Conservation (phyloP, 2,113 vertebrate genomes). For the Epinephelus cyanopodus region DNA sequence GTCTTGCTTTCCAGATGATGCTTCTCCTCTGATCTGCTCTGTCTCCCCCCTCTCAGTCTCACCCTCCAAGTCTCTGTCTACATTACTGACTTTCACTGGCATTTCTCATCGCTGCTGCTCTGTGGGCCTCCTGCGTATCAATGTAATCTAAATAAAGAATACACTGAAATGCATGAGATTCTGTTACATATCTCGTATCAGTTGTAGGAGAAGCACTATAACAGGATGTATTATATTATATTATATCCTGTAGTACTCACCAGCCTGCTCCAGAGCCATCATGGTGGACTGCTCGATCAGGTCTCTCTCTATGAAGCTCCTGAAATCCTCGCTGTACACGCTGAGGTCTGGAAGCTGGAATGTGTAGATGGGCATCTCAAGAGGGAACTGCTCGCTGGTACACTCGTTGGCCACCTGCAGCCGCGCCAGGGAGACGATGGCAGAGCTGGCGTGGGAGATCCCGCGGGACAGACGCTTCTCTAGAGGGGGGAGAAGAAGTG, state of each 20-base stretch:
- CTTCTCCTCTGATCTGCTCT: conserved; percentile 54
- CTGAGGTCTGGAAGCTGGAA: conserved; percentile 99
- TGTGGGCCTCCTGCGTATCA: conserved; percentile 26
- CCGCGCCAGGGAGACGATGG: conserved; percentile 96
- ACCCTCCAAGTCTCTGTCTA: conserved; percentile 33
- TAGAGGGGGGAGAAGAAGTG: conserved; percentile 60
- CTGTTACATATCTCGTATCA: conserved; percentile 32
- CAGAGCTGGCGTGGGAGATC: conserved; percentile 99
- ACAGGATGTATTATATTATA: neutral
- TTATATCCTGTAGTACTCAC: conserved; percentile 80
- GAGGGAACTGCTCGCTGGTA: conserved; percentile 94
- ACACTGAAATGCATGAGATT: neutral
- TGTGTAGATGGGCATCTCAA: conserved; percentile 99
- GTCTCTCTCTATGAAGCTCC: conserved; percentile 96
- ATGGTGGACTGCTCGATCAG: conserved; percentile 98
- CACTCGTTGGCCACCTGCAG: conserved; percentile 95
- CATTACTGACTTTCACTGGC: conserved; percentile 17
- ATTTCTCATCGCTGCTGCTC: conserved; percentile 8
- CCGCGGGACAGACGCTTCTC: conserved; percentile 97
- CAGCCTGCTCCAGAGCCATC: conserved; percentile 97
- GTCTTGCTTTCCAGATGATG: conserved; percentile 57
- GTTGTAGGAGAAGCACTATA: neutral
- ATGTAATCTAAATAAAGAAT: conserved; percentile 16
- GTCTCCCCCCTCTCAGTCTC: conserved; percentile 36
- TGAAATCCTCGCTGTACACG: conserved; percentile 98